phyloP scores from a whole-genome alignment of 2,113 vertebrate genomes.

The Eidolon helvum region DNA sequence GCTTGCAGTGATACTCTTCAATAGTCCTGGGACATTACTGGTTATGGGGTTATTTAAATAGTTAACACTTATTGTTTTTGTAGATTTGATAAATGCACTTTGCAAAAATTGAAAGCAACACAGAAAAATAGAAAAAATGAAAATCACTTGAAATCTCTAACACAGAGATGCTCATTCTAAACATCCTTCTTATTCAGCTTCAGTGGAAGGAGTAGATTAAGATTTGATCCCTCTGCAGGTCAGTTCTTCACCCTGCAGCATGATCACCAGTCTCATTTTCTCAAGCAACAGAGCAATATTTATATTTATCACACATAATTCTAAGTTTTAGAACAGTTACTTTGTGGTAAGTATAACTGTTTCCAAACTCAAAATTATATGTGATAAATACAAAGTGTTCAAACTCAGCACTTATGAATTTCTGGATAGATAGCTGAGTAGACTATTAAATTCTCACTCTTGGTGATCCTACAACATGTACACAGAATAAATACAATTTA shows the following conservation, averaged over 20 bases:
- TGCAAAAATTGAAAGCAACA: conserved; percentile 18
- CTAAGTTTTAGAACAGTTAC: conserved; percentile 70
- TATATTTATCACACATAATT: conserved; percentile 75
- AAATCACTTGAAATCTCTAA: conserved; percentile 7
- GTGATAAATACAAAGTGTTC: conserved; percentile 66
- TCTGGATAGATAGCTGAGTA: conserved; percentile 55
- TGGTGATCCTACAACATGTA: neutral
- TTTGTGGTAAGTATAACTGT: conserved; percentile 74
- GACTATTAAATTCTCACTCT: conserved; percentile 20
- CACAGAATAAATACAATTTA: neutral
- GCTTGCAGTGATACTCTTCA: neutral
- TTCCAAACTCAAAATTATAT: conserved; percentile 72
- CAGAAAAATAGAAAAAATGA: neutral
- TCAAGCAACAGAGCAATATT: conserved; percentile 52
- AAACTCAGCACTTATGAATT: conserved; percentile 60
- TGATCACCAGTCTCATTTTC: conserved; percentile 58
- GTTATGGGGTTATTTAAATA: conserved; percentile 27
- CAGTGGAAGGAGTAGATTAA: neutral
- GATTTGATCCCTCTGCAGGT: neutral
- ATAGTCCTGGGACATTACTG: neutral
- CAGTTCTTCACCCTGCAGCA: neutral
- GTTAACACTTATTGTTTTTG: neutral
- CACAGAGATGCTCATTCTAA: neutral
- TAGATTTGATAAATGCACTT: neutral
- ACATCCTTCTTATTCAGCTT: neutral